phyloP scores from a whole-genome alignment of 1,140 invertebrate species.

The Pseudoatta argentina region DNA sequence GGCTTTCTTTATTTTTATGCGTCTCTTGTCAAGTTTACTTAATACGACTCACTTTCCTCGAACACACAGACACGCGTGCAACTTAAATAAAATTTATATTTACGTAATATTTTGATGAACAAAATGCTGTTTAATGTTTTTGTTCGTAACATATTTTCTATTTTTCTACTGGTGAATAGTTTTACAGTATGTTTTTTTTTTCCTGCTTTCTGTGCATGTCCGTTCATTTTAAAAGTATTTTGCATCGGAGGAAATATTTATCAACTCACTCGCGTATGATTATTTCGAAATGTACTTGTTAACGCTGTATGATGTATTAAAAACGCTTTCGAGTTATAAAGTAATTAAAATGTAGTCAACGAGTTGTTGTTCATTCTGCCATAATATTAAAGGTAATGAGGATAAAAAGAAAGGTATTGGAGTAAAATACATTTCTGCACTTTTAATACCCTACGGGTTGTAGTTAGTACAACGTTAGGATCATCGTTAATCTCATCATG shows the following conservation, averaged over 20 bases:
- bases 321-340: slow-evolving; percentile 34
- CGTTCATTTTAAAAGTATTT: slow-evolving; percentile 29
- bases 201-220: not conserved
- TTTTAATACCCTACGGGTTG: not conserved
- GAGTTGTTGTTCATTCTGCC: slow-evolving; percentile 17
- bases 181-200: slow-evolving; percentile 6
- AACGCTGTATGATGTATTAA: slow-evolving; percentile 37
- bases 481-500: not conserved
- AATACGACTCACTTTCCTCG: not conserved
- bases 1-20: slow-evolving; percentile 17
- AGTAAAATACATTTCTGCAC: not conserved
- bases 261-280: slow-evolving; percentile 15
- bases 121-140: not conserved
- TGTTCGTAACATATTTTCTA: not conserved
- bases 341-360: slow-evolving; percentile 47
- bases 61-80: not conserved
- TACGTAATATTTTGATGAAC: slow-evolving; percentile 9
- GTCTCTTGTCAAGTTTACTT: not conserved
- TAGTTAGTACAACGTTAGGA: not conserved
- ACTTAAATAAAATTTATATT: not conserved
- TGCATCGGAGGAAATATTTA: slow-evolving; percentile 38
- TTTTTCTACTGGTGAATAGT: too few species aligned
- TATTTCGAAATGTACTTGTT: slow-evolving; percentile 42
- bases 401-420: not conserved
- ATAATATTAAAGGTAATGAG: slow-evolving; percentile 9